These are phyloP conservation scores for Geotrypetes seraphini DNA, from an alignment of 2,797 vertebrate species.

Conservation along the genomic window DNA sequence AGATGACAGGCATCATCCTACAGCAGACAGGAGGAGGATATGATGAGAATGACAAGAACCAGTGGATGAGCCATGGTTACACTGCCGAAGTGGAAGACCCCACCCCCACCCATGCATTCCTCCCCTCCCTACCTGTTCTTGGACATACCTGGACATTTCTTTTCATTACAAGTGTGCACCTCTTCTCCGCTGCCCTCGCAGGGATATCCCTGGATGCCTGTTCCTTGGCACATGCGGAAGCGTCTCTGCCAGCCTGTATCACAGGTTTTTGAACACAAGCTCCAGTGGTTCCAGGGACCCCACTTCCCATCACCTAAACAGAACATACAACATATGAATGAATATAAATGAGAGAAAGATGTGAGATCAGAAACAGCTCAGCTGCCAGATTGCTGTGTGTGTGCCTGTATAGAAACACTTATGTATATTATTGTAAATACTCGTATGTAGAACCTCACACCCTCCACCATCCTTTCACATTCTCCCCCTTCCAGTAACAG, in stretches of 20 bases:
- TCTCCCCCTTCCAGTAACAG: no score
- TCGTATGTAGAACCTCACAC: no score
- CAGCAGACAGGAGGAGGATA: not conserved
- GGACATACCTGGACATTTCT: conserved; percentile 85
- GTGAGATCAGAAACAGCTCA: not conserved
- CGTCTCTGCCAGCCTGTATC: conserved; percentile 92
- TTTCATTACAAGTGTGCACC: conserved; percentile 89
- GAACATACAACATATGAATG: no score
- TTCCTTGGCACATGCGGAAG: conserved; percentile 87
- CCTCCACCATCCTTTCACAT: no score
- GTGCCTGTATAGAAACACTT: not conserved
- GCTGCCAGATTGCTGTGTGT: not conserved
- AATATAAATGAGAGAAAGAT: no score
- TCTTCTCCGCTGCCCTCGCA: conserved; percentile 90
- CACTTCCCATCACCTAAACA: conserved; percentile 80
- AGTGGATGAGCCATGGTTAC: no score
- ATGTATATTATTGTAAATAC: no score
- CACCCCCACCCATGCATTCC: no score
- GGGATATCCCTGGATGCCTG: conserved; percentile 73
- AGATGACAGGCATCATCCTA: no score
- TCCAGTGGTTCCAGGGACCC: conserved; percentile 95
- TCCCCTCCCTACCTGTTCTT: no score
- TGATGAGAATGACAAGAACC: not conserved
- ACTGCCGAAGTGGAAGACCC: no score
- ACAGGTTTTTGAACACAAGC: conserved; percentile 89